A percentile compares a stretch with the other conserved stretches of the same genome.
These are phyloP conservation scores for Cygnus atratus DNA, from an alignment of 2,113 vertebrate species.

Conservation along the genomic window DNA sequence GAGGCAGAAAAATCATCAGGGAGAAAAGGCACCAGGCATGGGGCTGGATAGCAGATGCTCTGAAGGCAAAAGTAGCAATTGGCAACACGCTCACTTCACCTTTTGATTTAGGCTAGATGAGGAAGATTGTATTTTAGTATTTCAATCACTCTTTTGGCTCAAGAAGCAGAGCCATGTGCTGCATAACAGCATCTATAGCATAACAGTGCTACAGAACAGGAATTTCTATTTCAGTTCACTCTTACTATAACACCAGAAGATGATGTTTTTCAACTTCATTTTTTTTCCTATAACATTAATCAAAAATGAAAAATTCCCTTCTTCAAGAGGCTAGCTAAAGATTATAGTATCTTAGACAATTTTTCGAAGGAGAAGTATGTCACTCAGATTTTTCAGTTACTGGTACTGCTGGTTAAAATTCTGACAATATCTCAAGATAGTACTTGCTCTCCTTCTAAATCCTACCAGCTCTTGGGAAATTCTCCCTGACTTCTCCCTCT, in stretches of 20 bases:
- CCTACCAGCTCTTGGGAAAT: background rate
- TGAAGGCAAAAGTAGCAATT: background rate
- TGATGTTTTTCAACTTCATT: background rate
- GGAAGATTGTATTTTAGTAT: background rate
- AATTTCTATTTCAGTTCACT: background rate
- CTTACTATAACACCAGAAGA: background rate
- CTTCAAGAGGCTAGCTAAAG: background rate
- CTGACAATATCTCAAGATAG: background rate
- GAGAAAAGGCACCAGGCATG: background rate
- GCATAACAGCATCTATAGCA: background rate
- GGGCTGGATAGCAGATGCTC: background rate
- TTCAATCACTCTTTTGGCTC: background rate
- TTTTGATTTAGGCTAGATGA: background rate
- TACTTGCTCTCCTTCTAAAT: background rate
- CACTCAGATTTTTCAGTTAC: background rate
- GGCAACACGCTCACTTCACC: background rate
- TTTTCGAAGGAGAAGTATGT: background rate
- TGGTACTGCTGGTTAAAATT: background rate
- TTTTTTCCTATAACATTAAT: background rate
- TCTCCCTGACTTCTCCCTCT: background rate
- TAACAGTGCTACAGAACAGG: background rate
- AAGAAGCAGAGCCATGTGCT: background rate
- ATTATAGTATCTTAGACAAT: background rate
- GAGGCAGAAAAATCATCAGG: background rate
- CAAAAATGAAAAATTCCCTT: background rate